Base-by-base conservation (phyloP, 2,797 vertebrate species). In the Xenentodon cancila region DNA sequence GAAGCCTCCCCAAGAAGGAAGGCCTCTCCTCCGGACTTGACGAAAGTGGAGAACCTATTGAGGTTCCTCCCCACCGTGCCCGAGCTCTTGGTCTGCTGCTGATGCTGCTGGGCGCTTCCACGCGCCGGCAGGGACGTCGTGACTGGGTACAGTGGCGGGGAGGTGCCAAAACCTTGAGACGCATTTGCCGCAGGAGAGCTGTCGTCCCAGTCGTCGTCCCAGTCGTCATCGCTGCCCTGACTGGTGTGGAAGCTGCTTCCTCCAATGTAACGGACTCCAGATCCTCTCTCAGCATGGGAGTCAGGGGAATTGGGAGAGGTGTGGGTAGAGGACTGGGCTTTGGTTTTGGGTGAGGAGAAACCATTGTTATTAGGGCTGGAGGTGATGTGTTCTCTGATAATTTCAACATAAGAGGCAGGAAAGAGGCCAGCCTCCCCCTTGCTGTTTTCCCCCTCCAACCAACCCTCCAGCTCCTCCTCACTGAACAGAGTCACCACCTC, bases 21-120 rank as follows among this genome's bases (percentile, higher is more conserved):
- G n/a, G 96, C 97, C 80, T 98, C 97, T 0, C 96, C 96, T 0
- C 97, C 97, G 0, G 96, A 98, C 86, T 97, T 97, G 47, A 98
- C 97, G 1, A 98, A 98, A 32, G 96, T 97, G 56, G 97, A 96
- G 90, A 99, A 98, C 77, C 96, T 94, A 88, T 98, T 98, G 65
- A 98, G 94, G 88, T 98, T 98, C 69, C 95, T 94, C 59, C 96
- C 94, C 34, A 98, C 96, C 0, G 95, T 97, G 56, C 94, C 96
- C 0, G 96, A 96, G 75, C 96, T 94, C 80, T 95, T 94, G 89
- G 93, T 74, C 84, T 91, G 92, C 86, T 89, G 92, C 88, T 95
- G 34, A 12, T 37, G 75, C 18, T 75, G 82, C 46, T 74, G 80
- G 65, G 92, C 11, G 88, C 86, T 86, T 73, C 94, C 80, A 72